Percentiles rank a stretch among this genome's conserved stretches.
phyloP scores from a whole-genome alignment of 1,140 invertebrate genomes.

The Aphaenogaster floridana region DNA sequence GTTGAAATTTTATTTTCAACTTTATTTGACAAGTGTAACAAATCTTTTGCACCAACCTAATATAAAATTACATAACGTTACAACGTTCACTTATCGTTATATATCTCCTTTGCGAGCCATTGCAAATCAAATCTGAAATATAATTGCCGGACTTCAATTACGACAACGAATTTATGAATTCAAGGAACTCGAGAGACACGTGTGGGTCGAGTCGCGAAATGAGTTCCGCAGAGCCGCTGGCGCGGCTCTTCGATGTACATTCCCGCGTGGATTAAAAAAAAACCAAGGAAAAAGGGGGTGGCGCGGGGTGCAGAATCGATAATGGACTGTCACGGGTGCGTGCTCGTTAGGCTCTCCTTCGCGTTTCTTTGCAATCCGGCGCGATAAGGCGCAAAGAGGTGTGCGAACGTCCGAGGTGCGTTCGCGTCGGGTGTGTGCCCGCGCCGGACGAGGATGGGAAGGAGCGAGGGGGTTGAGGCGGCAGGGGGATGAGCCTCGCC shows the following conservation, averaged over 20 bases:
- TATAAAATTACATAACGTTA: not conserved
- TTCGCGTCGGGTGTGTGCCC: slow-evolving; percentile 30
- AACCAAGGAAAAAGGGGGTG: not conserved
- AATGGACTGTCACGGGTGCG: slow-evolving; percentile 64
- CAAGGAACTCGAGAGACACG: not conserved
- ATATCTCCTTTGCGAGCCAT: not conserved
- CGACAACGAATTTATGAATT: not conserved
- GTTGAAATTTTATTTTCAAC: too few relatives aligned
- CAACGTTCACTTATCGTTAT: not conserved
- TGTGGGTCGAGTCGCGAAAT: slow-evolving; percentile 27
- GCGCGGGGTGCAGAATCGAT: slow-evolving; percentile 55
- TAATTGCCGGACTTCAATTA: not conserved
- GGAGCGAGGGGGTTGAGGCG: not conserved
- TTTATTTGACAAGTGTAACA: too few relatives aligned
- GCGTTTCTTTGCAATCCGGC: slow-evolving; percentile 64
- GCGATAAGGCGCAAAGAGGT: slow-evolving; percentile 72
- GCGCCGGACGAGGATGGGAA: slow-evolving; percentile 42
- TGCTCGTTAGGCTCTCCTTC: slow-evolving; percentile 70
- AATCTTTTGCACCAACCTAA: not conserved
- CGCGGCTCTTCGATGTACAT: not conserved
- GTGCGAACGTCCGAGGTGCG: slow-evolving; percentile 67
- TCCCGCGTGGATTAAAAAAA: not conserved
- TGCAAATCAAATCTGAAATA: not conserved
- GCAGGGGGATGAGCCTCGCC: slow-evolving; percentile 11
- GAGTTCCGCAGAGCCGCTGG: not conserved